Percentiles rank a stretch among this genome's conserved stretches.
Conservation (phyloP, 2,888 invertebrate genomes). For the Noctua fimbriata region DNA sequence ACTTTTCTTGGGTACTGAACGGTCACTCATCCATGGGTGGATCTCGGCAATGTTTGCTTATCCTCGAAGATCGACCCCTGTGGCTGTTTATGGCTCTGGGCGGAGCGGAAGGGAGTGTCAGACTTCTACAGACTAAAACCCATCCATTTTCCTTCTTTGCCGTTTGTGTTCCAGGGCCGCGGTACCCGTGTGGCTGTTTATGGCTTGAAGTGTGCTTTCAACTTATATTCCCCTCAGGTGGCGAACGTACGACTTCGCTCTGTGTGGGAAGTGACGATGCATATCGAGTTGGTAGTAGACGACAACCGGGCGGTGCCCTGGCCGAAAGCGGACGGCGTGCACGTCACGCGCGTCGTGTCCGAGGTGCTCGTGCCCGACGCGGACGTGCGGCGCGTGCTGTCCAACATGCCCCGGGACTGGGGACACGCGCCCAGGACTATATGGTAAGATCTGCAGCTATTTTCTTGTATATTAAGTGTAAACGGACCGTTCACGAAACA, state of each 20-base stretch:
- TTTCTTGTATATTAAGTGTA: not conserved
- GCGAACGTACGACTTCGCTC: constrained; percentile 83
- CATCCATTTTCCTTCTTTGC: no score
- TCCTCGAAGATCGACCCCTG: no score
- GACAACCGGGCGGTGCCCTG: constrained; percentile 71
- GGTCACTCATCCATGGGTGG: no score
- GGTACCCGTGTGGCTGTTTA: no score
- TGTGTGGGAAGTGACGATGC: constrained; percentile 83
- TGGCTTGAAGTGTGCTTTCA: not conserved
- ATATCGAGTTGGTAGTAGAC: constrained; percentile 73
- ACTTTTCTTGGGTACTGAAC: no score
- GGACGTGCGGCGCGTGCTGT: constrained; percentile 63
- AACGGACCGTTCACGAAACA: not conserved
- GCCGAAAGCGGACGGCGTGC: constrained; percentile 75
- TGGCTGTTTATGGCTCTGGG: no score
- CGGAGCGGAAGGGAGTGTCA: no score
- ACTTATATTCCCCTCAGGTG: constrained; percentile 73
- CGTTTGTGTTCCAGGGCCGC: no score
- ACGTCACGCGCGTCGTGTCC: constrained; percentile 71
- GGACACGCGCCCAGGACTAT: constrained; percentile 81
- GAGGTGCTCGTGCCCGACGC: constrained; percentile 56
- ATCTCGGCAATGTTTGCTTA: no score
- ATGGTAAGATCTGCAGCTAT: constrained; percentile 72
- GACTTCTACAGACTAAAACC: no score
- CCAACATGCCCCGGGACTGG: constrained; percentile 77